Evolutionary conservation across 2,888 invertebrate species (phyloP), one percentile per base, ranked within the genome.

Genomic region (Agrilus mali): DNA sequence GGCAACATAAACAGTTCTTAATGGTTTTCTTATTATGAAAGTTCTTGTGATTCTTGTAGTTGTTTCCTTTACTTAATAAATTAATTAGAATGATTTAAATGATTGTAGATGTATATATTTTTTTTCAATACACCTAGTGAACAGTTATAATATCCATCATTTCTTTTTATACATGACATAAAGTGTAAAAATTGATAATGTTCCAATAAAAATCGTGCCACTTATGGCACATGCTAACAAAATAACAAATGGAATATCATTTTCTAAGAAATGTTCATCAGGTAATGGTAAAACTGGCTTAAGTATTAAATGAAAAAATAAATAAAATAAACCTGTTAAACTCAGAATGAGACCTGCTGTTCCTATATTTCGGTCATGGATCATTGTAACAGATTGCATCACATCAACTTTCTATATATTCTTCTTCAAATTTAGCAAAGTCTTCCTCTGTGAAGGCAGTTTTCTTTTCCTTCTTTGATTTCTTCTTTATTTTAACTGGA

Each of bases 401-500:
- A 31, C 10, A 13, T 39, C 65, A 71, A 55, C 68, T 69, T 52
- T 71, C 74, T 60, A 74, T 70, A 54, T 78, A 77, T 60, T 82
- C 77, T 39, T 69, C 67, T 60, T 82, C 80, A 60, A 82, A 83
- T 47, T 74, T 73, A 46, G 73, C 67, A 53, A 81, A 80, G 39
- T 80, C 77, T 58, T 81, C 81, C 55, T 80, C 78, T 0, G 83
- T 80, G 59, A 86, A 84, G 13, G 72, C 79, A 1, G 81, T 77
- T 44, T 71, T 68, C 50, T 75, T 66, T 38, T 68, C 63, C 48
- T 72, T 68, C 34, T 60, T 66, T 22, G 67, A 57, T 57, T 70
- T 63, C 12, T 61, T 55, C 43, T 69, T 67, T 15, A 61, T 53
- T 2, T 71, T 47, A 1, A 74, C 66, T 44, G 72, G 72, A 43